A percentile compares a stretch with the other conserved stretches of the same genome.
These are phyloP conservation scores for Glyptemys insculpta DNA, from an alignment of 2,797 vertebrate genomes.

Conservation along the genomic window DNA sequence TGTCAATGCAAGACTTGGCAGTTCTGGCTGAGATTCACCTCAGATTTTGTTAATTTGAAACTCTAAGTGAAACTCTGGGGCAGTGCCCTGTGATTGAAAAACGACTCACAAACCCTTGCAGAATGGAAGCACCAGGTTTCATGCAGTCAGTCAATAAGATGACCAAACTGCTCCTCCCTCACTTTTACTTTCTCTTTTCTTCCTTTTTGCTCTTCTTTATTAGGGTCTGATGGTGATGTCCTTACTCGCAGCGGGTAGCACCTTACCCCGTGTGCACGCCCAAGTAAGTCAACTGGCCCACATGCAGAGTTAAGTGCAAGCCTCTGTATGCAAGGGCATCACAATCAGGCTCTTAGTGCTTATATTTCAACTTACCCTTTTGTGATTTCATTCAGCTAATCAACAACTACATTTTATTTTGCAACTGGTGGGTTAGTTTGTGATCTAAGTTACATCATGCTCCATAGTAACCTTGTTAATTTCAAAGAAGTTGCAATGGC, in stretches of 20 bases:
- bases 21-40: neutral
- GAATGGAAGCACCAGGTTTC: neutral
- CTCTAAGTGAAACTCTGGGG: neutral
- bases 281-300: neutral
- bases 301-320: neutral
- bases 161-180: neutral
- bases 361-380: neutral
- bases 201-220: neutral
- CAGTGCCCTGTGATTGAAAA: neutral
- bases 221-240: neutral
- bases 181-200: neutral
- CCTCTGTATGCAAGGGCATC: neutral
- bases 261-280: neutral
- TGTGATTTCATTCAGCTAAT: conserved; percentile 14
- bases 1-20: neutral
- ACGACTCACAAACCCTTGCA: neutral
- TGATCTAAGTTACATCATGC: neutral
- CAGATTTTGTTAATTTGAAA: neutral
- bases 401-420: neutral
- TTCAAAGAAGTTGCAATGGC: neutral
- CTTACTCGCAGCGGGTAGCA: neutral
- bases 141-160: neutral
- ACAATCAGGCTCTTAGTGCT: neutral
- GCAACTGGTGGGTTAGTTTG: neutral
- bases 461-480: neutral